Evolutionary conservation across 2,888 invertebrate species (phyloP).

Genomic region (Arge pagana): DNA sequence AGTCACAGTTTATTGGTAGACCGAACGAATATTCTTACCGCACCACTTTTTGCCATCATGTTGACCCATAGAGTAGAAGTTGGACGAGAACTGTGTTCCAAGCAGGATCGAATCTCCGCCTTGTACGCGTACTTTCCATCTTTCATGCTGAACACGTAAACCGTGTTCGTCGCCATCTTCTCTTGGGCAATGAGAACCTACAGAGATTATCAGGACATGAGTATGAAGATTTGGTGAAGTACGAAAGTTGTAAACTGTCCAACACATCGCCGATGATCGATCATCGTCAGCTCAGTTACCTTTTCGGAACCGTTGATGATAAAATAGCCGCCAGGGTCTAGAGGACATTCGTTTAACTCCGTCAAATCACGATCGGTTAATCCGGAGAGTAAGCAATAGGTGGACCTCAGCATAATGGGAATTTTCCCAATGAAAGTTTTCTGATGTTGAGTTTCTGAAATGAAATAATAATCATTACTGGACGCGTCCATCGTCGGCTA

Average conservation of each 20-base stretch:
- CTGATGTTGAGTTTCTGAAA: constrained; percentile 65
- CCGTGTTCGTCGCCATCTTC: constrained; percentile 99
- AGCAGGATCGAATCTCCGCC: constrained; percentile 94
- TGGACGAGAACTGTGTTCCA: constrained; percentile 92
- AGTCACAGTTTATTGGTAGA: not conserved
- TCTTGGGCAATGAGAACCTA: constrained; percentile 95
- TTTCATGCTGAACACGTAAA: constrained; percentile 99
- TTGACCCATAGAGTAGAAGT: constrained; percentile 99
- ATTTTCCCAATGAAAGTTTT: constrained; percentile 82
- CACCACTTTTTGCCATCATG: constrained; percentile 99
- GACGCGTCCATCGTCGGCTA: not conserved
- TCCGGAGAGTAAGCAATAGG: constrained; percentile 93
- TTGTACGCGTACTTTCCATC: constrained; percentile 99
- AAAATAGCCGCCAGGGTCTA: constrained; percentile 99
- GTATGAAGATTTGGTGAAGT: not conserved
- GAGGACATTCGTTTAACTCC: constrained; percentile 97
- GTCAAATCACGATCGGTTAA: constrained; percentile 98
- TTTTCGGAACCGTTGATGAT: constrained; percentile 99
- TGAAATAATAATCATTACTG: not conserved
- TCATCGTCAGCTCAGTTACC: too few species aligned
- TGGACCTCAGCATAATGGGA: constrained; percentile 98
- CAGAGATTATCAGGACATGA: not conserved
- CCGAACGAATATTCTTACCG: constrained; percentile 54
- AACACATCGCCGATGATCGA: constrained; percentile 19
- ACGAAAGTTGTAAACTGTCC: too few species aligned